Percentiles rank a stretch among this genome's conserved stretches.
Evolutionary conservation across 2,113 vertebrate genomes (phyloP).

Genomic region (Rhabdornis inornatus): DNA sequence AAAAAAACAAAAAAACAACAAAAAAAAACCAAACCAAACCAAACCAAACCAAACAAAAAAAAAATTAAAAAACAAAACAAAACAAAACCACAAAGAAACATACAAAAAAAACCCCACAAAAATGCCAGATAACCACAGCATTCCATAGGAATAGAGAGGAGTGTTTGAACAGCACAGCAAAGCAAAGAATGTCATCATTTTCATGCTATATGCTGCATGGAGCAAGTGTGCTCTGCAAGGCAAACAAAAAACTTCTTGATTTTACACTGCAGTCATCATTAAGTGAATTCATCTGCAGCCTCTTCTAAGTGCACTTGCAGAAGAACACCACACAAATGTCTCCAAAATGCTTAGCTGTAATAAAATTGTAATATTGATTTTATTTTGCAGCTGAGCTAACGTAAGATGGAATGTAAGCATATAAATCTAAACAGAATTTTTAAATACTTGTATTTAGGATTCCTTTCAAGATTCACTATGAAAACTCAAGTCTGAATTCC

Average conservation of each 20-base stretch:
- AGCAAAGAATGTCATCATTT: neutral
- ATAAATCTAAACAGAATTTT: slow-evolving; percentile 6
- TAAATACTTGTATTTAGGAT: neutral
- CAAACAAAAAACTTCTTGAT: slow-evolving; percentile 21
- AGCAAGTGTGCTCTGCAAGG: neutral
- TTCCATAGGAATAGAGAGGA: neutral
- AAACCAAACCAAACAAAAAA: neutral
- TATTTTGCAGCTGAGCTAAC: neutral
- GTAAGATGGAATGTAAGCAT: neutral
- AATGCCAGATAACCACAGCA: neutral
- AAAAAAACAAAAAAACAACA: neutral
- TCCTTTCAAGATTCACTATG: neutral
- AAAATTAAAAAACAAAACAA: too few species aligned
- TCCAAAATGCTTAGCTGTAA: slow-evolving; percentile 20
- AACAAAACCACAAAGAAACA: too few species aligned
- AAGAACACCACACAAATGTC: neutral
- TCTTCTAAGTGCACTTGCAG: slow-evolving; percentile 3
- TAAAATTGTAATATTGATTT: slow-evolving; percentile 3
- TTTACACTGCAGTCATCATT: slow-evolving; percentile 27
- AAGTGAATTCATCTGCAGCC: slow-evolving; percentile 33
- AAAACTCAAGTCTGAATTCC: neutral
- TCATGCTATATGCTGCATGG: neutral
- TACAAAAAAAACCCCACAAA: neutral
- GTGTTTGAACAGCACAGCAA: neutral
- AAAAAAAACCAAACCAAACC: neutral